Percentiles rank a stretch among this genome's conserved stretches.
Evolutionary conservation across 2,113 vertebrate genomes (phyloP).

Genomic region (Mohoua ochrocephala): DNA sequence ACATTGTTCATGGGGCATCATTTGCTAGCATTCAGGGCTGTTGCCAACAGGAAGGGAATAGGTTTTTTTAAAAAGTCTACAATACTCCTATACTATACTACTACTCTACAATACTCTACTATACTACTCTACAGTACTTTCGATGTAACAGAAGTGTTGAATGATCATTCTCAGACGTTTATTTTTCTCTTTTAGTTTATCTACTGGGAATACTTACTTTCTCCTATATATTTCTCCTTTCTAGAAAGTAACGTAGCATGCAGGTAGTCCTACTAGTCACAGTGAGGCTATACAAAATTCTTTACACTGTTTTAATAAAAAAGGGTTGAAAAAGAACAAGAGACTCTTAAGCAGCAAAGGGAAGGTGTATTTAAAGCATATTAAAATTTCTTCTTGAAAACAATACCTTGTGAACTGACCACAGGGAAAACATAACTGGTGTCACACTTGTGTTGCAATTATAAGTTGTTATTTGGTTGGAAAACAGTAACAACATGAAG

Average conservation of each 20-base stretch:
- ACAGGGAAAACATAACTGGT: background rate
- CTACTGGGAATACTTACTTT: background rate
- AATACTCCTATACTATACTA: background rate
- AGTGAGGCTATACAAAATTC: background rate
- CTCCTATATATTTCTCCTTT: background rate
- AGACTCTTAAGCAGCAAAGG: background rate
- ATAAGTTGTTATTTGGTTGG: background rate
- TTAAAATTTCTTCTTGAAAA: background rate
- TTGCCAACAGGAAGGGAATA: background rate
- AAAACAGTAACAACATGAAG: background rate
- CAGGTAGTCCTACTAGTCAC: fast-evolving
- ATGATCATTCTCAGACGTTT: background rate
- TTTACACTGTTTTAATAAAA: background rate
- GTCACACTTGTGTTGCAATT: background rate
- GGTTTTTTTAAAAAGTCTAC: background rate
- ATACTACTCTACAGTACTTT: background rate
- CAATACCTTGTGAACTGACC: background rate
- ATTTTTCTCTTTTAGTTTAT: background rate
- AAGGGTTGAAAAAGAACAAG: background rate
- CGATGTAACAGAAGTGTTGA: background rate
- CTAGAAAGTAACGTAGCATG: background rate
- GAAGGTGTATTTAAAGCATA: background rate
- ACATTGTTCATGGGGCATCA: background rate
- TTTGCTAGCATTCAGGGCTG: background rate
- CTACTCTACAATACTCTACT: background rate